Base-by-base conservation (phyloP, 2,113 vertebrate species). In the Lycaon pictus region DNA sequence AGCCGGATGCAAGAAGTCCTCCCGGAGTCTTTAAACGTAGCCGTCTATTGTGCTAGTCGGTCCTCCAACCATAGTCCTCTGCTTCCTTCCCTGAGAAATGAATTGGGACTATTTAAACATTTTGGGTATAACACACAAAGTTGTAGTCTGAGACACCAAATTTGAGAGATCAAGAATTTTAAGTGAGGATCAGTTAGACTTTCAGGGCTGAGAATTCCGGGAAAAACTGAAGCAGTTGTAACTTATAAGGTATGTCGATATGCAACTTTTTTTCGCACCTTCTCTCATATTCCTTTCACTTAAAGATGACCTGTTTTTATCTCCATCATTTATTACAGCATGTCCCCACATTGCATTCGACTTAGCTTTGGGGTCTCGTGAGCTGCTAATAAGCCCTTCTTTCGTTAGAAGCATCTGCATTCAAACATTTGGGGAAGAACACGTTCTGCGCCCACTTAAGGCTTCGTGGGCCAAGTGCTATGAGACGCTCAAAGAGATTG, bases 1-100 rank as follows among this genome's bases (percentile, higher is more conserved):
- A 16, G 8, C 10, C 1, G 1, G 63, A 2, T 4, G 6, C 3
- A 17, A 53, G 23, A 27, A 20, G 19, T 1, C 25, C 65, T 22
- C 60, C 6, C 0, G 5, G 48, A 7, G 17, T 65, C 55, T 87
- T 37, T 58, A 25, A 81, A 27, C 27, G 76, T 3, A 56, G 22
- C 56, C 13, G 11, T 23, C 55, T 55, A 1, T n/a, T 37, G 7
- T 10, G 25, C 37, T 23, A 20, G n/a, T 63, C 17, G 5, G 32
- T 35, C 35, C 32, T 77, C 56, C 8, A 35, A 71, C 29, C 58
- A 2, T 2, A 17, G 3, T 27, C 11, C 10, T 15, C 48, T 37
- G 11, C 29, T 62, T 29, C 23, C 53, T 74, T 88, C 43, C 77
- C 35, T 69, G 32, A 93, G 27, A 53, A 62, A 23, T n/a, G 5